Conservation (phyloP, 2,113 vertebrate species). For the Falco punctatus region DNA sequence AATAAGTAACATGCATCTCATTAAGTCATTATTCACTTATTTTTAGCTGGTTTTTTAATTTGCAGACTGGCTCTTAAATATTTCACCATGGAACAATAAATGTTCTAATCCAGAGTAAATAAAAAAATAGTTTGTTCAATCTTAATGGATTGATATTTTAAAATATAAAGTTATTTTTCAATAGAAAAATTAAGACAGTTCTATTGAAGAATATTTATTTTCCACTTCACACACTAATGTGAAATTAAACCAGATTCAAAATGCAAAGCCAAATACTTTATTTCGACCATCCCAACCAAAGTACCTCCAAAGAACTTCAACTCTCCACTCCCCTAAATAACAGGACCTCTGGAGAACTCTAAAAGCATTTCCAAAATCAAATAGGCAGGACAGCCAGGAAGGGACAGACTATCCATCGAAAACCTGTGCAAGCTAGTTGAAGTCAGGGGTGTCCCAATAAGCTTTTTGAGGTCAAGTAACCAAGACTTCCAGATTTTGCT, state of each 20-base stretch:
- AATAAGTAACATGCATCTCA: constrained; percentile 7
- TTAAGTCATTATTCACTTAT: constrained; percentile 47
- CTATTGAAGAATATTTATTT: neutral
- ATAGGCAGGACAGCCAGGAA: neutral
- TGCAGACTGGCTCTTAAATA: neutral
- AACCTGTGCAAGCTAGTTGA: neutral
- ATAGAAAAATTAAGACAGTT: neutral
- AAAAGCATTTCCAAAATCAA: neutral
- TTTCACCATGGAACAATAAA: neutral
- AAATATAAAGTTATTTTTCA: neutral
- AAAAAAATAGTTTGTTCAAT: neutral
- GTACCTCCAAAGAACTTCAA: neutral
- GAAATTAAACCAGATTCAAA: neutral
- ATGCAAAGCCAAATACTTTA: neutral
- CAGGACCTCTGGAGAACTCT: neutral
- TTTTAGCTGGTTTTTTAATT: constrained; percentile 23
- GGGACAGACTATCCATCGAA: neutral
- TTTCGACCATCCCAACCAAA: neutral
- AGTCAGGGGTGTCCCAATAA: neutral
- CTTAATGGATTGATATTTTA: neutral
- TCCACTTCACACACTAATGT: neutral
- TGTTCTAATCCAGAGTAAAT: neutral
- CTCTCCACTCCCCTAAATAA: neutral
- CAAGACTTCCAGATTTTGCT: neutral
- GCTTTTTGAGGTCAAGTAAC: neutral